A percentile compares a stretch with the other conserved stretches of the same genome.
Conservation (phyloP, 2,888 invertebrate genomes). For the Zaprionus bogoriensis region DNA sequence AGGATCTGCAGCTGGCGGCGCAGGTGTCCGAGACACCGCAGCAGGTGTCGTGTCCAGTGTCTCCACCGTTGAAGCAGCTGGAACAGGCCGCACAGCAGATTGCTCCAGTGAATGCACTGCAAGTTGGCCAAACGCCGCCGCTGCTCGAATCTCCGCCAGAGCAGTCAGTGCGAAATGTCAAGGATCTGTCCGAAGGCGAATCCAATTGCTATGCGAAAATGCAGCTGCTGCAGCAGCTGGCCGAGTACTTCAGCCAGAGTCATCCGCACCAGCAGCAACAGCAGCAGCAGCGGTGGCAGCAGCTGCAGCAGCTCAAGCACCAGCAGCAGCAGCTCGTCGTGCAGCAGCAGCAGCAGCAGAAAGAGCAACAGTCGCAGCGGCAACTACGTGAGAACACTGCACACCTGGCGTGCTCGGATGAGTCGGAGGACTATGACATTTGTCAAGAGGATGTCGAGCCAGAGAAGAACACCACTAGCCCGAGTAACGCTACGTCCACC, state of each 20-base stretch:
- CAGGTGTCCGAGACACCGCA: constrained; percentile 1
- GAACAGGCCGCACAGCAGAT: neutral
- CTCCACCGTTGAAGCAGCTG: too few relatives aligned
- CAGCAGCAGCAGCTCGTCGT: neutral
- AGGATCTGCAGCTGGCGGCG: constrained; percentile 14
- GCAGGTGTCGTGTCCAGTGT: constrained; percentile 8
- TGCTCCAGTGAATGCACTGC: neutral
- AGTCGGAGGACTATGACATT: too few relatives aligned
- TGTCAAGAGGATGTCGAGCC: neutral
- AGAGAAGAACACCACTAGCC: too few relatives aligned
- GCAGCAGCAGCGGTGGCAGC: neutral
- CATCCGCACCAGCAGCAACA: constrained; percentile 17
- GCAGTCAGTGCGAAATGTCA: too few relatives aligned
- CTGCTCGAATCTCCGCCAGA: neutral
- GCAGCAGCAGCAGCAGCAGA: neutral
- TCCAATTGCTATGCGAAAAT: constrained; percentile 25
- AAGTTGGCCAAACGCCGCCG: too few relatives aligned
- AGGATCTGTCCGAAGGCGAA: constrained; percentile 5
- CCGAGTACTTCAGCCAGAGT: constrained; percentile 21
- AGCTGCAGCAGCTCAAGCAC: neutral
- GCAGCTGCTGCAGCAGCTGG: constrained; percentile 48
- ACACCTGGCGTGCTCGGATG: too few relatives aligned
- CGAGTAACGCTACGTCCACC: too few relatives aligned
- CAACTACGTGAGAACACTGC: too few relatives aligned
- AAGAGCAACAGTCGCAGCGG: neutral